A percentile compares a stretch with the other conserved stretches of the same genome.
These are phyloP conservation scores for Gallinago solitaria DNA, from an alignment of 2,797 vertebrate species.

Conservation along the genomic window DNA sequence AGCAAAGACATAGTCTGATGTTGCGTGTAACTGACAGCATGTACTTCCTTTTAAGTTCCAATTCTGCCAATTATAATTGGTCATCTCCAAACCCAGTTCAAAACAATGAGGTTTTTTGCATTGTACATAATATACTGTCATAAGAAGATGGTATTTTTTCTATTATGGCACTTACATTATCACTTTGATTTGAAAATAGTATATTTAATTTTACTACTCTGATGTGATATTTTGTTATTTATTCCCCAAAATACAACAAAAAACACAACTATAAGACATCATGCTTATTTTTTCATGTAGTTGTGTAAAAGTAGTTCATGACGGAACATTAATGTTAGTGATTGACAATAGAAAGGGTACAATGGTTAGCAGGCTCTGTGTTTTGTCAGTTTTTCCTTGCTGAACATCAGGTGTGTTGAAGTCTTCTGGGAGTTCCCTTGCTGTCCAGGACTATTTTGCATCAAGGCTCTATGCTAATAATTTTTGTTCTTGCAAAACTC, in stretches of 20 bases:
- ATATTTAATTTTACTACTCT: neutral
- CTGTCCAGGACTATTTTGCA: neutral
- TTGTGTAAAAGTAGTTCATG: neutral
- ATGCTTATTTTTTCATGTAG: neutral
- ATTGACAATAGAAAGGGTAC: neutral
- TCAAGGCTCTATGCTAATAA: neutral
- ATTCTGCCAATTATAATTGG: neutral
- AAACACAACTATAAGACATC: neutral
- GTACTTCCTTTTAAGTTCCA: neutral
- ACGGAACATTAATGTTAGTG: neutral
- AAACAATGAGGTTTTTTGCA: fast-evolving
- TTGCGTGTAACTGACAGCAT: neutral
- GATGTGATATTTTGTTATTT: neutral
- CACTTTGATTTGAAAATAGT: neutral
- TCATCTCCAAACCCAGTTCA: neutral
- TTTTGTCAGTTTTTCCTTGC: neutral
- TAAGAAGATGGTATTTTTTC: neutral
- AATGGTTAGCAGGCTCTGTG: neutral
- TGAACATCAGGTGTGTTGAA: neutral
- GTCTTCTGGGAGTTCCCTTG: neutral
- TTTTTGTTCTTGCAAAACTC: neutral
- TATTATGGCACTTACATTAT: neutral
- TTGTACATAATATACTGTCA: neutral
- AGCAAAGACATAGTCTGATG: neutral
- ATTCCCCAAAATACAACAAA: neutral